Evolutionary conservation across 2,113 vertebrate species (phyloP), one percentile per base, ranked within the genome.

Genomic region (Prunella fulvescens): DNA sequence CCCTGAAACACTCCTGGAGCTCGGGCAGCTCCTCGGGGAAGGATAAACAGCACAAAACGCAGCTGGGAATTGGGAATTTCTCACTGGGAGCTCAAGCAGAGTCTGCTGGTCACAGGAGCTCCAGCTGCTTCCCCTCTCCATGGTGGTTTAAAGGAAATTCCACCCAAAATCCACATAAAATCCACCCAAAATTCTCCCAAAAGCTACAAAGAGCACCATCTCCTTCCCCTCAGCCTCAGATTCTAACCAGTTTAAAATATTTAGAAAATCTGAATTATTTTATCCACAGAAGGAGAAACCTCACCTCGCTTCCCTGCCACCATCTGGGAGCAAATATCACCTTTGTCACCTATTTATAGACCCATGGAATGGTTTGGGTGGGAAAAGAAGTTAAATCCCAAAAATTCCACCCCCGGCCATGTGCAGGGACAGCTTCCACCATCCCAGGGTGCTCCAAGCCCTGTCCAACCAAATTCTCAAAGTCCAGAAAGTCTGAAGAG

Each of bases 391-490:
- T 26, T 3, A 64, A 56, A 88, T 82, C 31, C 31, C 45, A 71
- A 51, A 2, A 39, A 11, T 62, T 18, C 40, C 40, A 54, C 3
- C 10, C 14, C 33, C 8, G 28, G 17, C 18, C 72, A 45, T 3
- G 12, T 20, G 33, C 33, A 69, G 22, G 18, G 28, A 69, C 54
- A 69, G 3, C 6, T 70, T 1, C 28, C 6, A 4, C 48, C 2
- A 1, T 4, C 17, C 57, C 85, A 80, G 42, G 13, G 0, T 3
- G 57, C 17, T 64, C 57, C 83, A 67, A 58, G 31, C 10, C 61
- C 37, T 1, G 0, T 66, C 51, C 84, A 70, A 0, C 53, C 29
- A 33, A 65, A 17, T 31, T 44, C 12, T 44, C 12, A 3, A 39
- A 61, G 10, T 17, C 48, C 11, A 67, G n/a, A 44, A 60, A n/a